Evolutionary conservation across 2,797 vertebrate genomes (phyloP), one percentile per base, ranked within the genome.

Genomic region (Sebastes taczanowskii): DNA sequence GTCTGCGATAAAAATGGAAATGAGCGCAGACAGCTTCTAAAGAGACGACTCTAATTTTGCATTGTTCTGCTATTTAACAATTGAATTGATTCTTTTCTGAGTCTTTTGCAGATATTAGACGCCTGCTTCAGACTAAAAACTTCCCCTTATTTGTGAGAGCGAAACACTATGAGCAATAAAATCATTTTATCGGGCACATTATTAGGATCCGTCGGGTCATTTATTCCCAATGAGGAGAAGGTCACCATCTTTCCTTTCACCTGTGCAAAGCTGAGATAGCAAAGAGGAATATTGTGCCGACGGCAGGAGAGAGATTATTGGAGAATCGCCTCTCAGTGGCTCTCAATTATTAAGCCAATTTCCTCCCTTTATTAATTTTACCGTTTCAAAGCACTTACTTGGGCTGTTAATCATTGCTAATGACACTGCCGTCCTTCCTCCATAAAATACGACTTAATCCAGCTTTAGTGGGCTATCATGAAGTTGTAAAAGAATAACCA

Each of bases 371-470:
- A 80, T 82, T 77, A 89, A 81, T 90, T 85, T 86, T 49, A 84
- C 77, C 64, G 65, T 82, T 84, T 80, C 77, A 86, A 83, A 86
- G 80, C 84, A 67, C 83, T 88, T 78, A 78, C 53, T 16, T 53
- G 27, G 55, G 73, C 78, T 71, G 55, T 86, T 82, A 89, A 80
- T 92, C 86, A 84, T 6, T 30, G n/a, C 73, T 85, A 86, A 91
- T 61, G 80, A 84, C 38, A 11, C 67, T 16, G 20, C 67, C n/a
- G 34, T 77, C 70, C 46, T 53, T 68, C 74, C 56, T 75, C 34
- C 56, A 81, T 81, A 65, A 86, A 88, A 86, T 74, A 71, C 18
- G 18, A 67, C 75, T 88, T 88, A 86, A 89, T 93, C 82, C 71
- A 77, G 73, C 71, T 86, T 82, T 75, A 89, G 81, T 59, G 67